Percentiles rank a stretch among this genome's conserved stretches.
phyloP scores from a whole-genome alignment of 2,797 vertebrate genomes.

The Chanos chanos region DNA sequence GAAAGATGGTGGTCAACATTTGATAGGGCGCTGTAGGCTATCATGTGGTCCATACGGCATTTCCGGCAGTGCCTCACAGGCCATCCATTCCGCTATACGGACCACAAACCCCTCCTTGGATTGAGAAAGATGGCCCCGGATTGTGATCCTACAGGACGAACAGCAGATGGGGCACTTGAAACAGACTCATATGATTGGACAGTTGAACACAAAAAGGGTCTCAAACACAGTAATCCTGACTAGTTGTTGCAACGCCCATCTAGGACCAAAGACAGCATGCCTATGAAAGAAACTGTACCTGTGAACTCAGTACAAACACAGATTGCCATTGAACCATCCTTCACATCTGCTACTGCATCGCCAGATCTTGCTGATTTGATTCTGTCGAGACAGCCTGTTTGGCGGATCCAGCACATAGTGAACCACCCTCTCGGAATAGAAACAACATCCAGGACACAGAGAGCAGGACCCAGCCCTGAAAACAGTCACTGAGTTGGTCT shows the following conservation, averaged over 20 bases:
- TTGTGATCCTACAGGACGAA: neutral
- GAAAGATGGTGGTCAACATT: neutral
- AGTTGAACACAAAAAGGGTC: neutral
- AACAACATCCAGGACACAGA: neutral
- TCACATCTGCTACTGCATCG: neutral
- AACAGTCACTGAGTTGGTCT: neutral
- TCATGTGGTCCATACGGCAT: neutral
- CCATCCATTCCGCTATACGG: neutral
- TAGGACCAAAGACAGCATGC: neutral
- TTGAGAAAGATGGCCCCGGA: neutral
- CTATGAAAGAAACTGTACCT: no score
- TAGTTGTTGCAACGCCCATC: neutral
- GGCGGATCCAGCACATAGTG: no score
- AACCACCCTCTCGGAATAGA: neutral
- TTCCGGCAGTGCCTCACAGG: neutral
- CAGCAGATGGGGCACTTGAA: neutral
- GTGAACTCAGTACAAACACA: neutral
- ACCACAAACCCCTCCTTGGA: slow-evolving; percentile 3
- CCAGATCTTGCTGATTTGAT: neutral
- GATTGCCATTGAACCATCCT: no score
- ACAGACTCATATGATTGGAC: slow-evolving; percentile 2
- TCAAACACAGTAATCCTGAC: neutral
- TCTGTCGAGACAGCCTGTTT: neutral
- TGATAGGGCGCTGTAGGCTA: neutral
- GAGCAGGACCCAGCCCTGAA: neutral